These are phyloP conservation scores for Discoglossus pictus DNA, from an alignment of 2,797 vertebrate genomes.

Conservation along the genomic window DNA sequence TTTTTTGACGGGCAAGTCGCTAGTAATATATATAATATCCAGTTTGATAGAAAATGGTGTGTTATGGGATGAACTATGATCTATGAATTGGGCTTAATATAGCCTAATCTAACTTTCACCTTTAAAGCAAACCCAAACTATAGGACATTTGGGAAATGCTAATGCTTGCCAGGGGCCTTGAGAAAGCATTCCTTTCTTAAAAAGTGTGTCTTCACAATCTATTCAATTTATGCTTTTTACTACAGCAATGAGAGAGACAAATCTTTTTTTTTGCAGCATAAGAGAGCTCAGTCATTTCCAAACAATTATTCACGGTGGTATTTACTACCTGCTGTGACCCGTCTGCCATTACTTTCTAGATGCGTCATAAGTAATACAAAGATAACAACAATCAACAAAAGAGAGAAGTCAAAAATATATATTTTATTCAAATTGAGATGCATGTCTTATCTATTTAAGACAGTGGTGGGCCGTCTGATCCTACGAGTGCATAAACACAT, in stretches of 20 bases:
- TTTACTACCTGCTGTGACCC: slow-evolving; percentile 2
- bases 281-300: not conserved
- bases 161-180: not conserved
- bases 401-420: too few species aligned
- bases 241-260: not conserved
- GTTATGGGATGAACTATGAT: slow-evolving; percentile 17
- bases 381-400: not conserved
- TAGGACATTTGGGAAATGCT: slow-evolving; percentile 8
- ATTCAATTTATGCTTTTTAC: slow-evolving; percentile 7
- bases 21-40: too few species aligned
- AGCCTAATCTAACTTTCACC: slow-evolving; percentile 12
- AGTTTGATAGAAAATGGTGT: slow-evolving; percentile 12
- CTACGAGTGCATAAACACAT: too few species aligned
- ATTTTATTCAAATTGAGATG: too few species aligned
- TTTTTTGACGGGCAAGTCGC: too few species aligned
- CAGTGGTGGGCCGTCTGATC: too few species aligned
- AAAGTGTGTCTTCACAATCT: slow-evolving; percentile 5
- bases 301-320: not conserved
- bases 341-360: not conserved
- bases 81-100: slow-evolving; percentile 14
- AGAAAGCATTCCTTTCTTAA: slow-evolving; percentile 10
- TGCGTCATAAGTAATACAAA: not conserved
- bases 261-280: slow-evolving; percentile 4
- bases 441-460: too few species aligned
- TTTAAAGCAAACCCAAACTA: slow-evolving; percentile 14